Evolutionary conservation across 2,888 invertebrate species (phyloP), one percentile per base, ranked within the genome.

Genomic region (Venusia cambrica): DNA sequence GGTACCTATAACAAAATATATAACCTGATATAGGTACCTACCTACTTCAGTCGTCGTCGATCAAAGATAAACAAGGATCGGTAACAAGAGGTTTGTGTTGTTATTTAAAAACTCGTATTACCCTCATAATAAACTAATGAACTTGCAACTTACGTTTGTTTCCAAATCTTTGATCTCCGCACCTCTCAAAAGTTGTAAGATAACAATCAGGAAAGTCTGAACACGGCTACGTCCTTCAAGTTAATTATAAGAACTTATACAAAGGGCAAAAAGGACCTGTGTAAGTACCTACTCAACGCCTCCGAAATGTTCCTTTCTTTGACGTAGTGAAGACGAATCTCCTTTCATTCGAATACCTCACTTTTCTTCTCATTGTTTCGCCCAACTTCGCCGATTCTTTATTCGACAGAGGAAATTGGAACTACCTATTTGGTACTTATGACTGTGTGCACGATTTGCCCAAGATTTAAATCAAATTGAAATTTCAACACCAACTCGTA

Each of bases 221-320:
- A 58, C 60, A 45, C 43, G 47, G 42, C 37, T 43, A 34, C 44
- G 62, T 57, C 56, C 65, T 66, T 58, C 57, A 63, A 62, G 56
- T 63, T 66, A 66, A 66, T 66, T 66, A 65, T 62, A 48, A 60
- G 67, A 57, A 57, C 54, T 62, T 58, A 49, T 45, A 62, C 63
- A 63, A 66, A 66, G 62, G 55, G 43, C 45, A 48, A 39, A 48
- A 42, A 48, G 45, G 51, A 41, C 48, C 52, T 47, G 44, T 36
- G 44, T 55, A 52, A 63, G 59, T 57, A 55, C 54, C 57, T 55
- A 57, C 67, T 64, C 57, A 43, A 51, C 54, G 57, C 50, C 52
- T 52, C 44, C 44, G 47, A 50, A 48, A 54, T 53, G 52, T 44
- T 45, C 48, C 48, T 54, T 52, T 54, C 54, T 57, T 58, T 58